Evolutionary conservation across 1,140 invertebrate genomes (phyloP), one percentile per base, ranked within the genome.

Genomic region (Diorhabda elongata): DNA sequence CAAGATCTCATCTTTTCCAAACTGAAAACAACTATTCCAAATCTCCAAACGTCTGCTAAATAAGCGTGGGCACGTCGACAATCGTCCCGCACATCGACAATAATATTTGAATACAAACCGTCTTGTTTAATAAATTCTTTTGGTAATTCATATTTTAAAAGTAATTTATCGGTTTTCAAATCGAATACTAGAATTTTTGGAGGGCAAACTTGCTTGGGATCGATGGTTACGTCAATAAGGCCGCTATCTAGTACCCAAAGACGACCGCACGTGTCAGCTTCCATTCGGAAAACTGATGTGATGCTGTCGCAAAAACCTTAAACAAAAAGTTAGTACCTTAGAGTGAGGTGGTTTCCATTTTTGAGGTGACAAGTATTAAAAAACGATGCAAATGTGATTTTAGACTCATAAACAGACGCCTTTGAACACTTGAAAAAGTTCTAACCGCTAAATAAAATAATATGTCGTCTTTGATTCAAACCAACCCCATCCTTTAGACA

Each of bases 201-300:
- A 0, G 90, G 90, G 77, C 91, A 93, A 3, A 88, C 76, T 74
- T 90, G 88, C 64, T 85, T 85, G 0, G 90, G 83, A n/a, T 83
- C 85, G n/a, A 85, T 85, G 2, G 89, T 87, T 1, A 90, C 84
- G 72, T 92, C 87, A 3, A 90, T 85, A 76, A 88, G 87, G 1
- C 91, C 92, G 0, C 91, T 91, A 79, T 93, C 92, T 44, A 93
- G 79, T 0, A 92, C 86, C 91, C 91, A 93, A 0, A 93, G 78
- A 56, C 90, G 83, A 52, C 84, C 82, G 70, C 92, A 93, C 2
- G 83, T 80, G 76, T 93, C 91, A 0, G 88, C 85, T 69, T 86
- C 86, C 60, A 92, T 83, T n/a, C 92, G 84, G 74, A 92, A 93
- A 0, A 92, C 91, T 0, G 92, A 93, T 0, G 89, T 91, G 3